phyloP scores from a whole-genome alignment of 2,888 invertebrate species.

The Melipona beecheii region DNA sequence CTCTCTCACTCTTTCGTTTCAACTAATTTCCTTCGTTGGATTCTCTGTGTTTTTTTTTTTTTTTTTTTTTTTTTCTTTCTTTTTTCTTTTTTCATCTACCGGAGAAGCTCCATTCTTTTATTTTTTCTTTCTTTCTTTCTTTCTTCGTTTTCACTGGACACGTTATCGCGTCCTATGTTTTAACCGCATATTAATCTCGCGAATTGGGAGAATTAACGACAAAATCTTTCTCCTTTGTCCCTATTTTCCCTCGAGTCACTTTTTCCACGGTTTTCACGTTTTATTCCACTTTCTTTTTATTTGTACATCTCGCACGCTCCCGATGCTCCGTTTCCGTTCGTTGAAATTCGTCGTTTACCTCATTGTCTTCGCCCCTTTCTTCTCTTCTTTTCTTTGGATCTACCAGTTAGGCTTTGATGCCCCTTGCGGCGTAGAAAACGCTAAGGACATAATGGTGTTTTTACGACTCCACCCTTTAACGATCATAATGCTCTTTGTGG shows the following conservation, averaged over 20 bases:
- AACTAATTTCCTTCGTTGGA: slow-evolving; percentile 4
- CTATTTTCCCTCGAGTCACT: background rate
- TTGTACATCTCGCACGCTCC: slow-evolving; percentile 2
- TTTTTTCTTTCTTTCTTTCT: too few species aligned
- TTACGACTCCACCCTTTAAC: background rate
- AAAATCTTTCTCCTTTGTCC: background rate
- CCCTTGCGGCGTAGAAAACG: background rate
- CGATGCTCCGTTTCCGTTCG: background rate
- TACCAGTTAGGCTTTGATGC: background rate
- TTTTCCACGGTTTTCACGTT: background rate
- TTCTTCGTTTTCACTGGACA: background rate
- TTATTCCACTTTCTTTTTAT: background rate
- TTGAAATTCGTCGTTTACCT: slow-evolving; percentile 5
- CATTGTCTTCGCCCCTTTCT: slow-evolving; percentile 5
- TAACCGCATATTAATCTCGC: slow-evolving; percentile 9
- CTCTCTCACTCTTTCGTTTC: background rate
- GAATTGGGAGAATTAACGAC: slow-evolving; percentile 19
- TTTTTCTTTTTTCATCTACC: background rate
- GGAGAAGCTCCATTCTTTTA: background rate
- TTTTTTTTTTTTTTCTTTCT: background rate
- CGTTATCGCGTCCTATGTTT: background rate
- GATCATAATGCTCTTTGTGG: background rate
- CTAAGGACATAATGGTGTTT: background rate
- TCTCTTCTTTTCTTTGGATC: background rate
- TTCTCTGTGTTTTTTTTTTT: background rate